These are phyloP conservation scores for Antheraea assamensis DNA, from an alignment of 2,888 invertebrate species.

Conservation along the genomic window DNA sequence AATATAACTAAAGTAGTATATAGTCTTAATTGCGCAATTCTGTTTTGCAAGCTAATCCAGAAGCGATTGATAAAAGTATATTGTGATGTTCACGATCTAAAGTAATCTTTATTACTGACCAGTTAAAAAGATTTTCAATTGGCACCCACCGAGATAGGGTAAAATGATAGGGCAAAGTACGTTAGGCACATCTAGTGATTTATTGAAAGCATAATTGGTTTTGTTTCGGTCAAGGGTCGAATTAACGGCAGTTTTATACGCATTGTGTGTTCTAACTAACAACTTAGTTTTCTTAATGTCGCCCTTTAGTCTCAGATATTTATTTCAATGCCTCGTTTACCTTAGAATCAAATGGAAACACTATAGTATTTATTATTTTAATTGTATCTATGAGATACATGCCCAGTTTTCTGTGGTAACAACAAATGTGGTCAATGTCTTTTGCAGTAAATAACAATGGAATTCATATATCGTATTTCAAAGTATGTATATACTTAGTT, in stretches of 20 bases:
- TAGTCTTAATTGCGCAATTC: slow-evolving; percentile 23
- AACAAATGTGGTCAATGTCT: neutral
- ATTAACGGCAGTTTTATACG: slow-evolving; percentile 66
- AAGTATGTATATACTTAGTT: too few relatives aligned
- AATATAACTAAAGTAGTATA: slow-evolving; percentile 21
- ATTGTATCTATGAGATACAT: neutral
- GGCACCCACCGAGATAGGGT: neutral
- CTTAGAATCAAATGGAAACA: neutral
- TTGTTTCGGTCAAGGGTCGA: slow-evolving; percentile 67
- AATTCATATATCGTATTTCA: too few relatives aligned
- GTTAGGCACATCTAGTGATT: slow-evolving; percentile 58
- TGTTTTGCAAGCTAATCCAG: slow-evolving; percentile 2
- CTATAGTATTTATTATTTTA: too few relatives aligned
- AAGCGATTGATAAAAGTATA: slow-evolving; percentile 1
- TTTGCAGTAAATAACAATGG: too few relatives aligned
- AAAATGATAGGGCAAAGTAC: slow-evolving; percentile 8
- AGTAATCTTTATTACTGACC: neutral
- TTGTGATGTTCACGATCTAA: neutral
- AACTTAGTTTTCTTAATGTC: slow-evolving; percentile 8
- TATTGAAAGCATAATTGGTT: slow-evolving; percentile 71
- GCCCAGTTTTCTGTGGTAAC: too few relatives aligned
- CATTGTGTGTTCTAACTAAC: slow-evolving; percentile 8
- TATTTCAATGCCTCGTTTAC: neutral
- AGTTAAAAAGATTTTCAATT: neutral
- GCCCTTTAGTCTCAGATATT: neutral